Percentiles rank a stretch among this genome's conserved stretches.
phyloP scores from a whole-genome alignment of 2,888 invertebrate genomes.

The Xanthorhoe designata region DNA sequence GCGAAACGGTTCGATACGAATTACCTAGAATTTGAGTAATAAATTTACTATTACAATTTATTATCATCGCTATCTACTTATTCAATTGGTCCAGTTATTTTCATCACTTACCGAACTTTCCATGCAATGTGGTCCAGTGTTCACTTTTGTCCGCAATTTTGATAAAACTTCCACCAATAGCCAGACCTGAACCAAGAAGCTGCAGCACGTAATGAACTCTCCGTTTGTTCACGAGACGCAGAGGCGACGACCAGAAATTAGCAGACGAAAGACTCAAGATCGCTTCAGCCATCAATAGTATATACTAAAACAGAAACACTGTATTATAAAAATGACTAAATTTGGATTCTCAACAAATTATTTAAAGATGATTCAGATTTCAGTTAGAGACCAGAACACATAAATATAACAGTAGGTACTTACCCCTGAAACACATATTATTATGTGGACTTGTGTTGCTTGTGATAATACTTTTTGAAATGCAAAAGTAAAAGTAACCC shows the following conservation, averaged over 20 bases:
- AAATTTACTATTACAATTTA: too few species aligned
- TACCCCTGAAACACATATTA: conserved; percentile 70
- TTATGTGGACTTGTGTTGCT: conserved; percentile 58
- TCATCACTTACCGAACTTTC: conserved; percentile 51
- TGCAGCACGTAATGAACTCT: conserved; percentile 62
- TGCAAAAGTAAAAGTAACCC: conserved; percentile 53
- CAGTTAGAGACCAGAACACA: not conserved
- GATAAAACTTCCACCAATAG: conserved; percentile 56
- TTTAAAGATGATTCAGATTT: too few species aligned
- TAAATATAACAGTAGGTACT: conserved; percentile 45
- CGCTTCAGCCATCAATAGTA: conserved; percentile 63
- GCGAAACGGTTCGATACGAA: too few species aligned
- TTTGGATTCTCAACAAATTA: too few species aligned
- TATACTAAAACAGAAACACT: conserved; percentile 52
- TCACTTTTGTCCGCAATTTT: conserved; percentile 53
- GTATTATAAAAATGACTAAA: not conserved
- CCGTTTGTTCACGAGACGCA: conserved; percentile 52
- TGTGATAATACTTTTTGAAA: conserved; percentile 58
- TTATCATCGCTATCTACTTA: too few species aligned
- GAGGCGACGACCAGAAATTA: conserved; percentile 58
- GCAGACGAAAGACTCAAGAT: conserved; percentile 55
- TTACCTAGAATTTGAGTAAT: too few species aligned
- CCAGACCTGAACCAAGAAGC: conserved; percentile 55
- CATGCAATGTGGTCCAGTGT: conserved; percentile 60
- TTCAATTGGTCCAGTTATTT: not conserved